phyloP scores from a whole-genome alignment of 2,888 invertebrate genomes.

The Neoitamus cyanurus region DNA sequence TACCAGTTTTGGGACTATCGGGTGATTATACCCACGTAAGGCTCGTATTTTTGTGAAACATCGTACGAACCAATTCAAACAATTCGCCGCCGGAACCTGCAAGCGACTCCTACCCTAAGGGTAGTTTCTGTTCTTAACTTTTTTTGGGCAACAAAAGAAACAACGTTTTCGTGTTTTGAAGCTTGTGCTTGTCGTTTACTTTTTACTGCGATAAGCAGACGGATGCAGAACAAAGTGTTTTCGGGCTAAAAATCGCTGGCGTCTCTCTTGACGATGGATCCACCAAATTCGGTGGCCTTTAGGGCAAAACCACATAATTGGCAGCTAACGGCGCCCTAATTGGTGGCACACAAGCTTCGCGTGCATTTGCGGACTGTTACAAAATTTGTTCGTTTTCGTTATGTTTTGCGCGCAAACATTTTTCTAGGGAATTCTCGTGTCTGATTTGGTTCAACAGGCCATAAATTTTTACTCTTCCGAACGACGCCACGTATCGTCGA shows the following conservation, averaged over 20 bases:
- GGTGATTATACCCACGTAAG: constrained; percentile 12
- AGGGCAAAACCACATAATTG: constrained; percentile 54
- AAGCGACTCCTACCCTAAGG: constrained; percentile 16
- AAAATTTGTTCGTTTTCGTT: background rate
- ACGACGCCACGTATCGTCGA: background rate
- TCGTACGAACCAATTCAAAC: constrained; percentile 29
- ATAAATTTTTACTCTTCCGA: constrained; percentile 11
- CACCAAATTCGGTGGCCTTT: constrained; percentile 55
- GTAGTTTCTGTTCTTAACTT: constrained; percentile 29
- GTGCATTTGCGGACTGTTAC: constrained; percentile 32
- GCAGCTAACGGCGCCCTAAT: constrained; percentile 50
- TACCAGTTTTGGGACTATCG: constrained; percentile 24
- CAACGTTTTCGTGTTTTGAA: constrained; percentile 15
- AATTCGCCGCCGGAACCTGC: constrained; percentile 21
- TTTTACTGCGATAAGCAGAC: background rate
- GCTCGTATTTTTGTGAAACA: background rate
- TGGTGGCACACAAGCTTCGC: constrained; percentile 45
- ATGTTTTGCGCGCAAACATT: background rate
- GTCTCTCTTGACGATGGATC: constrained; percentile 44
- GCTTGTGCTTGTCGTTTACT: constrained; percentile 4
- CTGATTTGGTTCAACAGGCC: background rate
- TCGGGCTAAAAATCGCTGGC: constrained; percentile 49
- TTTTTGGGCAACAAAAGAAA: background rate
- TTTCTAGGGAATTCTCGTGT: constrained; percentile 25
- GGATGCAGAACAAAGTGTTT: constrained; percentile 13